phyloP scores from a whole-genome alignment of 2,888 invertebrate species.

The Eubasilissa splendida region DNA sequence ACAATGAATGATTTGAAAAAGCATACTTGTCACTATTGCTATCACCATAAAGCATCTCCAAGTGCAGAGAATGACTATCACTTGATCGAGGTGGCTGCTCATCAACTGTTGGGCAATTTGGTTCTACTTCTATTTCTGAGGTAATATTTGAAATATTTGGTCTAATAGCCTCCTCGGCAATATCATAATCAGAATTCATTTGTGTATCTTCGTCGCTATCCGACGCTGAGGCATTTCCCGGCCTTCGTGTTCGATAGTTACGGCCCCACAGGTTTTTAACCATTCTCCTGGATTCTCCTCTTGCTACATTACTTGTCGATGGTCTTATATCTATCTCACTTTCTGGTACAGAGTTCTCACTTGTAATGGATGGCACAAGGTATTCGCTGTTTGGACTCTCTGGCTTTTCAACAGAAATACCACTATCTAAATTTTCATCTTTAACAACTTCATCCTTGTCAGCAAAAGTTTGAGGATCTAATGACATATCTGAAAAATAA shows the following conservation, averaged over 20 bases:
- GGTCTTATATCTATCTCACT: conserved; percentile 20
- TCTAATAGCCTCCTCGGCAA: conserved; percentile 23
- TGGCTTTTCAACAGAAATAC: conserved; percentile 69
- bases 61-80: conserved; percentile 17
- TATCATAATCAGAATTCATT: conserved; percentile 53
- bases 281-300: background rate
- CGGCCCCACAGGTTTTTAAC: conserved; percentile 23
- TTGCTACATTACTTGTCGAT: conserved; percentile 23
- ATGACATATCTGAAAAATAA: conserved; percentile 5
- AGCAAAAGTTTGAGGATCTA: background rate
- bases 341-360: conserved; percentile 7
- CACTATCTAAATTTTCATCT: conserved; percentile 70
- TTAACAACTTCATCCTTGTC: conserved; percentile 56
- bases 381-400: conserved; percentile 70
- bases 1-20: background rate
- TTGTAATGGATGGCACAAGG: conserved; percentile 54
- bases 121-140: background rate
- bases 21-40: conserved; percentile 18
- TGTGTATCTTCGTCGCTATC: conserved; percentile 45
- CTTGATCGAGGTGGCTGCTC: conserved; percentile 8
- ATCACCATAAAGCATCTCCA: conserved; percentile 12
- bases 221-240: conserved; percentile 7
- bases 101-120: conserved; percentile 3
- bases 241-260: conserved; percentile 40
- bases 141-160: conserved; percentile 24